A percentile compares a stretch with the other conserved stretches of the same genome.
These are phyloP conservation scores for Neomonachus schauinslandi DNA, from an alignment of 2,113 vertebrate genomes.

Conservation along the genomic window DNA sequence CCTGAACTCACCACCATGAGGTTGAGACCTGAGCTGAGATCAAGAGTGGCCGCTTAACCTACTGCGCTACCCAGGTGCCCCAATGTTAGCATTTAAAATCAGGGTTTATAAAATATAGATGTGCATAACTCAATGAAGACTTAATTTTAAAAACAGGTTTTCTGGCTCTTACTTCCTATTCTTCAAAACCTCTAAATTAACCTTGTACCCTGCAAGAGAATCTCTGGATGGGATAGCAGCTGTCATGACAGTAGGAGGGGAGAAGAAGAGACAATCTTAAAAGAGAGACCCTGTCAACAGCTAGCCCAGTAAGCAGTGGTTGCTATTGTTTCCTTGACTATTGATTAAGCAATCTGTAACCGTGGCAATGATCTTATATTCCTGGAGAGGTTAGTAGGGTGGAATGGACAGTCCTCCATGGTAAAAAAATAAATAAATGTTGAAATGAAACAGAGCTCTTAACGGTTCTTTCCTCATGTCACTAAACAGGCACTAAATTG, in stretches of 20 bases:
- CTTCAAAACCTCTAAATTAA: conserved; percentile 56
- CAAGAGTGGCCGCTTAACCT: neutral
- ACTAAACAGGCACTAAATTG: neutral
- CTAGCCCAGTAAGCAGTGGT: neutral
- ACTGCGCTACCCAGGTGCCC: neutral
- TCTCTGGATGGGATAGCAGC: neutral
- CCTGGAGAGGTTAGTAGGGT: conserved; percentile 39
- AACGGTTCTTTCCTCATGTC: neutral
- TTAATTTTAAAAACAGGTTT: conserved; percentile 32
- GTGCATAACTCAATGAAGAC: neutral
- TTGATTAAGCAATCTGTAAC: conserved; percentile 62
- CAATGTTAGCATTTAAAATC: conserved; percentile 14
- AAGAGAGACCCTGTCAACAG: neutral
- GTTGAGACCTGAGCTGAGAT: neutral
- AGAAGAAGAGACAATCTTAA: neutral
- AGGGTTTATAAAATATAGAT: neutral
- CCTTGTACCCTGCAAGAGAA: neutral
- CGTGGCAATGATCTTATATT: conserved; percentile 56
- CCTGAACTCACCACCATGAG: neutral
- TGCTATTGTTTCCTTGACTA: conserved; percentile 38
- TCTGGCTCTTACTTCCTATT: neutral
- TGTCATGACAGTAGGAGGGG: neutral
- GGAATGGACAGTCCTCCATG: neutral
- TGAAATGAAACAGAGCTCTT: neutral
- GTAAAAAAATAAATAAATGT: neutral